These are phyloP conservation scores for Alosa alosa DNA, from an alignment of 2,113 vertebrate species.

Conservation along the genomic window DNA sequence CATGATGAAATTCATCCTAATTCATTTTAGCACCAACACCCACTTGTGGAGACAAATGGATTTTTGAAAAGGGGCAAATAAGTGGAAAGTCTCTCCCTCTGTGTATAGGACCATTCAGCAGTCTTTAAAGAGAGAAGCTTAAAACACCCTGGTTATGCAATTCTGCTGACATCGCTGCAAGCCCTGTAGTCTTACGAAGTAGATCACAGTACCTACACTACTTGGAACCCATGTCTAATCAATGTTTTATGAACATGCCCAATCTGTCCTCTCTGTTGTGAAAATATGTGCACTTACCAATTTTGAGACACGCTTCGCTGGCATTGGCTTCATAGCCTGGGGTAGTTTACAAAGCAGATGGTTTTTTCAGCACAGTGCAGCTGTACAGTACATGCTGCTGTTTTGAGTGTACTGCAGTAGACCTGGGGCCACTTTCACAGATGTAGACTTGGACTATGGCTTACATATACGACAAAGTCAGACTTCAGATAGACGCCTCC, in stretches of 20 bases:
- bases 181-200: neutral
- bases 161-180: neutral
- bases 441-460: neutral
- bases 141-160: neutral
- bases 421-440: neutral
- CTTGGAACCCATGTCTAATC: conserved; percentile 7
- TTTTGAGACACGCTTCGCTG: conserved; percentile 1
- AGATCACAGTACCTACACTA: neutral
- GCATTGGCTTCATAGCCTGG: neutral
- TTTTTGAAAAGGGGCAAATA: neutral
- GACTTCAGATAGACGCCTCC: no score
- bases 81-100: neutral
- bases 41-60: neutral
- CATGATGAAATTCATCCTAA: neutral
- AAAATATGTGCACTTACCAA: conserved; percentile 9
- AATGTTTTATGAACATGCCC: neutral
- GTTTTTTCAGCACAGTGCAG: neutral
- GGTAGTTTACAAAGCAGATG: conserved; percentile 11
- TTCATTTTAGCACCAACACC: neutral
- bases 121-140: neutral
- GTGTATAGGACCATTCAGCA: neutral
- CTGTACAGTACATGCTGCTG: conserved; percentile 1
- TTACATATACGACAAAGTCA: no score
- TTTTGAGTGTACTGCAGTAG: neutral
- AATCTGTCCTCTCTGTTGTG: conserved; percentile 7